Percentiles rank a stretch among this genome's conserved stretches.
Evolutionary conservation across 2,113 vertebrate genomes (phyloP).

Genomic region (Noturus placidus): DNA sequence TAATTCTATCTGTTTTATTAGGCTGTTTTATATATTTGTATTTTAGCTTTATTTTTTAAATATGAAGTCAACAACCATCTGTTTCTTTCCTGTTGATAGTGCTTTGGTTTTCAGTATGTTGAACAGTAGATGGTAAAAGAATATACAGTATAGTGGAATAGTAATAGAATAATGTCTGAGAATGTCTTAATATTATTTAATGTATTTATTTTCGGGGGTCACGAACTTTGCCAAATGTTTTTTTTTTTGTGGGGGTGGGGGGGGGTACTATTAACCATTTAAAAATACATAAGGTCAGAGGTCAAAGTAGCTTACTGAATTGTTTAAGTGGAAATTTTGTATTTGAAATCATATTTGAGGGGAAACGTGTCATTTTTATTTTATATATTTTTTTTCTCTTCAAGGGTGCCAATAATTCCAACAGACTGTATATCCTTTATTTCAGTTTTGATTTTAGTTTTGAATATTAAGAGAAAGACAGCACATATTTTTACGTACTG

Average conservation of each 20-base stretch:
- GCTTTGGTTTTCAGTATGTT: not conserved
- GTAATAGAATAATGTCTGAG: not conserved
- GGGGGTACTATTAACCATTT: not conserved
- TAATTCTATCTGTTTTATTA: not conserved
- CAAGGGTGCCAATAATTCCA: not conserved
- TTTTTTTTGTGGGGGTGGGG: not conserved
- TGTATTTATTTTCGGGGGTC: not conserved
- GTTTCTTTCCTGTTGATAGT: not conserved
- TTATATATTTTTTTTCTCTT: not conserved
- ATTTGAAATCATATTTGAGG: not conserved
- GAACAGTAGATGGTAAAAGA: not conserved
- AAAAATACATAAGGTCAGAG: not conserved
- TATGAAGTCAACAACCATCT: not conserved
- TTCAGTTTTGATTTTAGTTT: not conserved
- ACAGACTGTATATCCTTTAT: not conserved
- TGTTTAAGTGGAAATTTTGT: too few relatives aligned
- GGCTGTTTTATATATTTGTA: not conserved
- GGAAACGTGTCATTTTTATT: not conserved
- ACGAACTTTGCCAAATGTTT: not conserved
- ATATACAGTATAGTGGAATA: too few relatives aligned
- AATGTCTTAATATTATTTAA: not conserved
- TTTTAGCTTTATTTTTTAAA: not conserved
- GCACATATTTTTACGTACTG: not conserved
- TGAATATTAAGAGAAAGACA: not conserved
- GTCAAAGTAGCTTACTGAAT: not conserved